Evolutionary conservation across 1,140 invertebrate genomes (phyloP).

Genomic region (Trinorchestia longiramus): DNA sequence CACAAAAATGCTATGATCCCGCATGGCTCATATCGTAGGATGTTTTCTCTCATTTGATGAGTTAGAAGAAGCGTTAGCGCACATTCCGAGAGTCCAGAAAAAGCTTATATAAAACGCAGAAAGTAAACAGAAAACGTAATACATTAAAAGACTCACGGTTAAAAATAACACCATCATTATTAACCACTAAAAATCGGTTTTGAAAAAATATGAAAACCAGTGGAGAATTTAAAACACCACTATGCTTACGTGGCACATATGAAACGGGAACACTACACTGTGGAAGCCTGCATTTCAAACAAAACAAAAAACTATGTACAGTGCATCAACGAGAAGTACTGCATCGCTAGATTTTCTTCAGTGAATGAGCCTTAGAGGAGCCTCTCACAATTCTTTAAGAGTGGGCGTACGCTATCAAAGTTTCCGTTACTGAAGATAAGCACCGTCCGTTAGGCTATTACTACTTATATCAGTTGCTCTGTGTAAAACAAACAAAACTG

Average conservation of each 20-base stretch:
- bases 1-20: neutral
- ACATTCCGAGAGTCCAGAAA: too few relatives aligned
- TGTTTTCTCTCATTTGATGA: too few relatives aligned
- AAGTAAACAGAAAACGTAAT: too few relatives aligned
- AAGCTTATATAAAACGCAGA: too few relatives aligned
- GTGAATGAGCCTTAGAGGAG: neutral
- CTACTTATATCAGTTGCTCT: neutral
- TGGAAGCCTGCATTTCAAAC: neutral
- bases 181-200: too few relatives aligned
- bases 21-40: neutral
- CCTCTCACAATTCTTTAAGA: neutral
- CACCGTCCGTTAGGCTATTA: neutral
- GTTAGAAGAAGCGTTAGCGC: too few relatives aligned
- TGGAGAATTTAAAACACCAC: neutral
- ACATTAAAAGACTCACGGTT: too few relatives aligned
- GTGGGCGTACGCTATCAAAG: conserved; percentile 16
- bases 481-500: neutral
- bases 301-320: neutral
- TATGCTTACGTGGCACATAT: neutral
- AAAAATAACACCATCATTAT: too few relatives aligned
- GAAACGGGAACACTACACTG: neutral
- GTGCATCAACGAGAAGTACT: neutral
- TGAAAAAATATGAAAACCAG: too few relatives aligned
- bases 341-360: neutral
- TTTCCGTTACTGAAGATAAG: conserved; percentile 30